Percentiles rank a stretch among this genome's conserved stretches.
These are phyloP conservation scores for Allacma fusca DNA, from an alignment of 2,888 invertebrate genomes.

Conservation along the genomic window DNA sequence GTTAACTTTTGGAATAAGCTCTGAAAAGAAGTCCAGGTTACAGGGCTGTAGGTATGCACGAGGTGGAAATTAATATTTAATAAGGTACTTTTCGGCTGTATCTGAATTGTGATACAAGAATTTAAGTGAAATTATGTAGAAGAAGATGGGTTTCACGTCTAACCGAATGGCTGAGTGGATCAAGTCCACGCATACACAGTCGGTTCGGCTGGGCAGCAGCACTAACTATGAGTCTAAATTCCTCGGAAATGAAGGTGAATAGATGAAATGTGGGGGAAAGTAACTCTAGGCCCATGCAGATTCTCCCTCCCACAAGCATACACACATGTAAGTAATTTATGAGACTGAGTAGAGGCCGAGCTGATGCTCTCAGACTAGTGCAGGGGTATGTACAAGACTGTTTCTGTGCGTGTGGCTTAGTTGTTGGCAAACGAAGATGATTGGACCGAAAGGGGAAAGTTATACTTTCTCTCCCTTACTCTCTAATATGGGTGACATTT, in stretches of 20 bases:
- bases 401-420: not conserved
- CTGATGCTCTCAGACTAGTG: not conserved
- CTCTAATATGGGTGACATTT: conserved; percentile 42
- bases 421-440: conserved; percentile 24
- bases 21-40: not conserved
- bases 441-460: conserved; percentile 18
- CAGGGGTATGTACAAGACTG: not conserved
- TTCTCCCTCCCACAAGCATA: not conserved
- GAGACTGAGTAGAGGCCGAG: conserved; percentile 11
- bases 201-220: no score
- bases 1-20: no score
- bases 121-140: conserved; percentile 38
- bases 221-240: no score
- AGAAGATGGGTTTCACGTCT: conserved; percentile 35
- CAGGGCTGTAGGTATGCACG: not conserved
- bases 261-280: not conserved
- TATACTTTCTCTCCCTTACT: conserved; percentile 3
- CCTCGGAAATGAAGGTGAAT: conserved; percentile 13
- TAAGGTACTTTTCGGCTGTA: conserved; percentile 31
- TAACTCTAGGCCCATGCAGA: not conserved
- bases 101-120: conserved; percentile 35
- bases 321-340: conserved; percentile 13
- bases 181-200: conserved; percentile 8
- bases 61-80: conserved; percentile 37
- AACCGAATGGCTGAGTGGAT: conserved; percentile 12